Conservation (phyloP, 1,140 invertebrate species). For the Drosophila serrata region DNA sequence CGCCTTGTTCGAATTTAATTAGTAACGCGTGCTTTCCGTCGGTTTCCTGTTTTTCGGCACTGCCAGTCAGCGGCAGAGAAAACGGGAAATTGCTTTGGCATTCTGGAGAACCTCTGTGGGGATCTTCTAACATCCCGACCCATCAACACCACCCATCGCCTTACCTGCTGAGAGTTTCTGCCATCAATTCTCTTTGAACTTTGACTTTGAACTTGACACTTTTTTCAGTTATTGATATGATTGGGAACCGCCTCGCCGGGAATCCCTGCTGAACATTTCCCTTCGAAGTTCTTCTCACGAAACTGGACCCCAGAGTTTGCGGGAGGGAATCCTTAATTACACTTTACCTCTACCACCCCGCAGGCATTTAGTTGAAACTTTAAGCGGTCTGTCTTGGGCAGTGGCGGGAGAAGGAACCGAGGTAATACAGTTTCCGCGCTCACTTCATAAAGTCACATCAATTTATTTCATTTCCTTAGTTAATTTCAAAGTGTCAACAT, state of each 20-base stretch:
- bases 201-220: constrained; percentile 57
- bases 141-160: background rate
- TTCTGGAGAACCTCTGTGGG: constrained; percentile 16
- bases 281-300: background rate
- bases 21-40: constrained; percentile 73
- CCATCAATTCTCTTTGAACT: constrained; percentile 29
- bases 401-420: background rate
- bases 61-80: constrained; percentile 47
- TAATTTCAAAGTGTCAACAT: constrained; percentile 84
- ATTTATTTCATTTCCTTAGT: constrained; percentile 83
- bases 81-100: constrained; percentile 66
- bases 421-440: constrained; percentile 56
- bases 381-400: constrained; percentile 29
- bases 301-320: background rate
- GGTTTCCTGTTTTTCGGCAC: constrained; percentile 73
- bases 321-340: constrained; percentile 66
- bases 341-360: background rate
- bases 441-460: constrained; percentile 83
- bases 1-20: constrained; percentile 72
- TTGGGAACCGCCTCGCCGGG: constrained; percentile 6
- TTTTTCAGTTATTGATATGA: constrained; percentile 51
- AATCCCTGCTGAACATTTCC: background rate
- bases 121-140: background rate
- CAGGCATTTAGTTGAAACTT: constrained; percentile 33
- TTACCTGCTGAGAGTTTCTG: background rate